Percentiles rank a stretch among this genome's conserved stretches.
Conservation (phyloP, 2,797 vertebrate genomes). For the Loriculus beryllinus region DNA sequence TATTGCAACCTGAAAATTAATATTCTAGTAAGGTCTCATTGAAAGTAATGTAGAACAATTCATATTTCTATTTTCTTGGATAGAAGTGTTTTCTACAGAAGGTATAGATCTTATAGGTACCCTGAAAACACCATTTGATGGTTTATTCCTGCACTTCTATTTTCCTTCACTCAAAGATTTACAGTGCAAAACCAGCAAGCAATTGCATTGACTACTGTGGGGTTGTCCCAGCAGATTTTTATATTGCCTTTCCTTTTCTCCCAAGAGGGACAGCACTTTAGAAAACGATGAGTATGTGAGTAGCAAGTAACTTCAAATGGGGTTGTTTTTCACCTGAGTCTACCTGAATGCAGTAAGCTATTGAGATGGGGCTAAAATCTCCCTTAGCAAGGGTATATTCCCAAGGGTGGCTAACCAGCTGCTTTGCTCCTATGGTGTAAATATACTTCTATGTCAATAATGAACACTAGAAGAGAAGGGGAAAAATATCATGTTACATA, state of each 20-base stretch:
- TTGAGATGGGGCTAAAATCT: constrained; percentile 42
- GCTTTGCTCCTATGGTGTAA: constrained; percentile 46
- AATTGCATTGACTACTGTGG: constrained; percentile 2
- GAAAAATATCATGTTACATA: constrained; percentile 52
- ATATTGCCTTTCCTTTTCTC: constrained; percentile 29
- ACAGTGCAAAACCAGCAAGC: not conserved
- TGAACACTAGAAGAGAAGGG: constrained; percentile 4
- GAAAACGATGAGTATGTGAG: constrained; percentile 36
- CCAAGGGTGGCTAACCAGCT: constrained; percentile 62
- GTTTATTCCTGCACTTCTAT: not conserved
- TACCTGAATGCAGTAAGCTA: constrained; percentile 46
- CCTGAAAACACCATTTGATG: not conserved
- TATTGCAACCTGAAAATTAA: not conserved
- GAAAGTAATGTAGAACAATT: not conserved
- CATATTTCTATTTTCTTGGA: not conserved
- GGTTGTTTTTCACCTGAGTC: constrained; percentile 56
- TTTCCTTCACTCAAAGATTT: not conserved
- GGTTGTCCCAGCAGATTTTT: constrained; percentile 39
- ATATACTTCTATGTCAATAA: constrained; percentile 28
- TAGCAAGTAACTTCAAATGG: constrained; percentile 28
- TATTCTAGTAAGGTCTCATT: not conserved
- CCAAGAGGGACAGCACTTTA: constrained; percentile 28
- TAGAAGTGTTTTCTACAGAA: not conserved
- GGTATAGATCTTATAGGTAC: not conserved
- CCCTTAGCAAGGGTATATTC: constrained; percentile 34